Evolutionary conservation across 2,113 vertebrate genomes (phyloP), one percentile per base, ranked within the genome.

Genomic region (Halcyon senegalensis): DNA sequence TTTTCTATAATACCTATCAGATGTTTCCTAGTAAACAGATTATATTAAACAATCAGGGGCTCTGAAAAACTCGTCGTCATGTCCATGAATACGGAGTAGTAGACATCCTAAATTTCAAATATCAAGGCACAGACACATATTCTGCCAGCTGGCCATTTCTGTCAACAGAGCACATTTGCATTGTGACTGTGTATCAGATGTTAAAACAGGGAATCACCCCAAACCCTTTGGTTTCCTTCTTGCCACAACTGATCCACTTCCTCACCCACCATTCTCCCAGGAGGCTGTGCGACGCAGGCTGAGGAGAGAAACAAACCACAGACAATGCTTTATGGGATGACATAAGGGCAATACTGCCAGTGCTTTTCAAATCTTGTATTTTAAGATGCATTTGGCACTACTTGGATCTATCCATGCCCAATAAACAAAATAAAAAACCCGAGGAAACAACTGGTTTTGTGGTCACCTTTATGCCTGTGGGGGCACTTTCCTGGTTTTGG

Each of bases 1-100:
- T 94, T 93, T 95, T 87, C 84, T 76, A 33, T 84, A 92, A 90
- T 72, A 82, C 87, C 95, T 72, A 90, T 93, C 66, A 97, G 91
- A 90, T 92, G 91, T 75, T 91, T 87, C 7, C 0, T 59, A 87
- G 84, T 85, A 95, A 96, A 90, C 78, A 91, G 70, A 67, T 77
- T 67, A 81, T 51, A 93, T 87, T 79, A 91, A 81, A 89, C 84
- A 93, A 90, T 87, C 66, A 89, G 28, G 25, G 59, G 13, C 58
- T 84, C 70, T 80, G 79, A 84, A 91, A 94, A 87, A 55, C 62
- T 87, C 11, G 0, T 79, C 77, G 76, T 78, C 58, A 35, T 16
- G 37, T 28, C 91, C 31, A 67, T 68, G 94, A 90, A 93, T 75
- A 87, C 53, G 56, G 69, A 90, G 66, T 20, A 70, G 46, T 13